Evolutionary conservation across 92 coral and sea anemone genomes (phyloP), one percentile per base, ranked within the genome.

Genomic region (Virgularia gustaviana): DNA sequence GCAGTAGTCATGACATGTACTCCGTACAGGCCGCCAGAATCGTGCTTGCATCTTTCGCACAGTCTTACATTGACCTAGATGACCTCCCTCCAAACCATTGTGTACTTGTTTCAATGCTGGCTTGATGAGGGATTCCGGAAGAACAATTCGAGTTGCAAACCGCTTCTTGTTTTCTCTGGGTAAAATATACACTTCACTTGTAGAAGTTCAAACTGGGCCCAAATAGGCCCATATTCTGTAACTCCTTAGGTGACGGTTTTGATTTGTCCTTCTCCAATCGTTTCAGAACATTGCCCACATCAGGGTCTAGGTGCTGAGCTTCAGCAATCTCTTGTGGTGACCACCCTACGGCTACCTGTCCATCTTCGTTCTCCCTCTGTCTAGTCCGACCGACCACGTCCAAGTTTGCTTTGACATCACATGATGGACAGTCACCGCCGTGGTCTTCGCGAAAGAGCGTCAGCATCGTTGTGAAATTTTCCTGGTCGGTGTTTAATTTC

Each of bases 11-110:
- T 67, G 20, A n/a, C 75, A 83, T 12, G 4, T 42, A 23, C 56
- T 53, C 33, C 74, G 35, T 6, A 62, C 72, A 2, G 79, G 90
- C 45, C 84, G 44, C 77, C 85, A 86, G 66, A 86, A 86, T 22
- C 85, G 29, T 0, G 81, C 25, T 55, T 79, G 79, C 66, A 86
- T 71, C 63, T 86, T 86, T 31, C 72, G 55, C 7, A 86, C 52
- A 31, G 83, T 85, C 28, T 76, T 81, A 60, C 60, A 63, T 5
- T 18, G 29, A 20, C 90, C 78, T 23, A n/a, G 72, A 63, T 86
- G 82, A 15, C 73, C 35, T 9, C 66, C 86, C 23, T 62, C 72
- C 2, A 70, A 18, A 8, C 81, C 78, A 65, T 77, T 81, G 52
- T 86, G 81, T 19, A 56, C 6, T 43, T 49, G 1, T 29, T 73